Conservation (phyloP, 2,888 invertebrate genomes). For the Mechanitis mazaeus region DNA sequence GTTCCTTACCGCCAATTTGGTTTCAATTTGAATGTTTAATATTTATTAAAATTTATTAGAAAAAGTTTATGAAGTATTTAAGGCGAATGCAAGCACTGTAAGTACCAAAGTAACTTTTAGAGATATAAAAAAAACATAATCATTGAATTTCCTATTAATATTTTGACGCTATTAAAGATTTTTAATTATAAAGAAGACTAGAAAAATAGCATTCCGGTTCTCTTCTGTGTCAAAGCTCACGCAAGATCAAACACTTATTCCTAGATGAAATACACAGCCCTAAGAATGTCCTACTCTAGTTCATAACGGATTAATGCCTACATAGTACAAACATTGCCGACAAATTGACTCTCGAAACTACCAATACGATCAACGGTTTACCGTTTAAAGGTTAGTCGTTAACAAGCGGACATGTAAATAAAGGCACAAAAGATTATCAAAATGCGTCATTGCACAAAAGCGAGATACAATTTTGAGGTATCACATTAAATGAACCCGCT, state of each 20-base stretch:
- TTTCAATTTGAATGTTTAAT: background rate
- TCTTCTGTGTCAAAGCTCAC: conserved; percentile 22
- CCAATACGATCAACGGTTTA: conserved; percentile 13
- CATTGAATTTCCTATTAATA: too few species aligned
- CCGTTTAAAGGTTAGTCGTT: conserved; percentile 3
- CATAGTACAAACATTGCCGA: conserved; percentile 43
- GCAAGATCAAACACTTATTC: conserved; percentile 52
- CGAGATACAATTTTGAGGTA: background rate
- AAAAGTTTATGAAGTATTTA: too few species aligned
- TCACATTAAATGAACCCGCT: too few species aligned
- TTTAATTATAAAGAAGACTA: conserved; percentile 1
- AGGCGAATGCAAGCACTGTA: too few species aligned
- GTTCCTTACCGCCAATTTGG: background rate
- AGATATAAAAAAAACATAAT: too few species aligned
- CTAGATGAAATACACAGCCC: conserved; percentile 69
- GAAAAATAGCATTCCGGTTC: conserved; percentile 4
- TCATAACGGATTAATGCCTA: conserved; percentile 49
- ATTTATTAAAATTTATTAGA: too few species aligned
- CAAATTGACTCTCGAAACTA: conserved; percentile 50
- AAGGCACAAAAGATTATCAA: background rate
- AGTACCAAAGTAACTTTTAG: too few species aligned
- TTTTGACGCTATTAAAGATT: background rate
- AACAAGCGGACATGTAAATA: background rate
- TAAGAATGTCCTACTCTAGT: conserved; percentile 59
- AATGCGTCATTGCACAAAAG: background rate